Evolutionary conservation across 2,797 vertebrate species (phyloP).

Genomic region (Thaleichthys pacificus): DNA sequence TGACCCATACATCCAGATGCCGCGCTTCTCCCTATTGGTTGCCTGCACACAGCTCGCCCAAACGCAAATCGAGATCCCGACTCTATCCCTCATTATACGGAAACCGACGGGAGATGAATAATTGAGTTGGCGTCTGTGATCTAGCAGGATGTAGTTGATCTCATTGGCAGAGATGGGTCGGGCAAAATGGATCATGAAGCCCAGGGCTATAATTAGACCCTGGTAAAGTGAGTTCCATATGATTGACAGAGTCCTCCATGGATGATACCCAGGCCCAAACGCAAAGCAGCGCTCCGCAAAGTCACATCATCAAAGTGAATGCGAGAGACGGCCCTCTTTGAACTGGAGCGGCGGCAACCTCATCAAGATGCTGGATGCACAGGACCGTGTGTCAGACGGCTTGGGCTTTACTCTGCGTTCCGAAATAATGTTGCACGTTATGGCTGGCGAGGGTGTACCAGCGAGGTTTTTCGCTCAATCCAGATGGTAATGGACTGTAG

Average conservation of each 20-base stretch:
- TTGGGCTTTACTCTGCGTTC: no score
- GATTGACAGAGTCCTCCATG: not conserved
- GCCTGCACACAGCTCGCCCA: not conserved
- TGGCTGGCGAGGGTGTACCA: no score
- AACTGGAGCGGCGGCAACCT: no score
- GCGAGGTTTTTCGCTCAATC: no score
- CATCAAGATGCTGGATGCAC: no score
- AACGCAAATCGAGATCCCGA: not conserved
- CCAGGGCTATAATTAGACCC: conserved; percentile 16
- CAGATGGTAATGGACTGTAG: no score
- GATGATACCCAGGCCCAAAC: not conserved
- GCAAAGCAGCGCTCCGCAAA: not conserved
- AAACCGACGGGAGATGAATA: not conserved
- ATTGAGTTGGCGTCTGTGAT: not conserved
- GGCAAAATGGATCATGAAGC: conserved; percentile 2
- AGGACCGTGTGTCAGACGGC: no score
- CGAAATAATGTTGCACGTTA: no score
- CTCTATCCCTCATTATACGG: not conserved
- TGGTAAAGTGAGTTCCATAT: conserved; percentile 8
- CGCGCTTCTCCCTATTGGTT: not conserved
- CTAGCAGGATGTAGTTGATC: not conserved
- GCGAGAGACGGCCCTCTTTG: not conserved
- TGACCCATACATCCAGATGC: not conserved
- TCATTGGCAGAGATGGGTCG: not conserved
- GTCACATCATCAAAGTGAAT: conserved; percentile 3